A percentile compares a stretch with the other conserved stretches of the same genome.
Conservation (phyloP, 2,797 vertebrate genomes). For the Melanotaenia parkinsoni region DNA sequence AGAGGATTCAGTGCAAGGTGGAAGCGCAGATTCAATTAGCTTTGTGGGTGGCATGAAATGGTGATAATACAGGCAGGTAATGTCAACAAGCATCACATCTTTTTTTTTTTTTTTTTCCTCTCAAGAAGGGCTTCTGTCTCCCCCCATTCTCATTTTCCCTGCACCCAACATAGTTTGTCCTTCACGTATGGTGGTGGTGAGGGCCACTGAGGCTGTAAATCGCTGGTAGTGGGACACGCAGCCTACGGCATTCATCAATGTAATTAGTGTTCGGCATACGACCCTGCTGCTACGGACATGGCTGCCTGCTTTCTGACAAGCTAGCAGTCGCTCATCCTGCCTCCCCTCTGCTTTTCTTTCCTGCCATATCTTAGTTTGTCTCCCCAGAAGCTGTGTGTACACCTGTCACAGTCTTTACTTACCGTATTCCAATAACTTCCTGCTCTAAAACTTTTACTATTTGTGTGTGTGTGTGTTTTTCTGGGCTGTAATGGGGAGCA, state of each 20-base stretch:
- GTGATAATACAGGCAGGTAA: conserved; percentile 62
- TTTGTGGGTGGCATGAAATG: conserved; percentile 60
- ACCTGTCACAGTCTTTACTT: conserved; percentile 48
- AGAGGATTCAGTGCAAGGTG: conserved; percentile 59
- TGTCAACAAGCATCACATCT: conserved; percentile 68
- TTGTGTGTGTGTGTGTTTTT: conserved; percentile 19
- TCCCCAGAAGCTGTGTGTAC: conserved; percentile 29
- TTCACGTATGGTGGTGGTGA: conserved; percentile 67
- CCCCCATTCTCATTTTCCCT: conserved; percentile 24
- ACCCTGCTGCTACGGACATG: conserved; percentile 77
- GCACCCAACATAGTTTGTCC: conserved; percentile 61
- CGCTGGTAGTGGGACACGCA: conserved; percentile 56
- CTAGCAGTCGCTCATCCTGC: conserved; percentile 45
- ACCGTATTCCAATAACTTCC: conserved; percentile 35
- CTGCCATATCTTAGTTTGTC: conserved; percentile 17
- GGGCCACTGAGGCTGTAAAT: conserved; percentile 79
- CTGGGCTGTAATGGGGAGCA: conserved; percentile 8
- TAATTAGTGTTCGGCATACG: conserved; percentile 82
- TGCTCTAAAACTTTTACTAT: conserved; percentile 35
- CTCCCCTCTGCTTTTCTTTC: conserved; percentile 20
- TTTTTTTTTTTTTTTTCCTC: conserved; percentile 6
- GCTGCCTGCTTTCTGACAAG: conserved; percentile 76
- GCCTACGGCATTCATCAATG: conserved; percentile 81
- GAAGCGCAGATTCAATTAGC: conserved; percentile 69
- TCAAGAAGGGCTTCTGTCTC: not conserved